Percentiles rank a stretch among this genome's conserved stretches.
phyloP scores from a whole-genome alignment of 2,797 vertebrate genomes.

The Molossus molossus region DNA sequence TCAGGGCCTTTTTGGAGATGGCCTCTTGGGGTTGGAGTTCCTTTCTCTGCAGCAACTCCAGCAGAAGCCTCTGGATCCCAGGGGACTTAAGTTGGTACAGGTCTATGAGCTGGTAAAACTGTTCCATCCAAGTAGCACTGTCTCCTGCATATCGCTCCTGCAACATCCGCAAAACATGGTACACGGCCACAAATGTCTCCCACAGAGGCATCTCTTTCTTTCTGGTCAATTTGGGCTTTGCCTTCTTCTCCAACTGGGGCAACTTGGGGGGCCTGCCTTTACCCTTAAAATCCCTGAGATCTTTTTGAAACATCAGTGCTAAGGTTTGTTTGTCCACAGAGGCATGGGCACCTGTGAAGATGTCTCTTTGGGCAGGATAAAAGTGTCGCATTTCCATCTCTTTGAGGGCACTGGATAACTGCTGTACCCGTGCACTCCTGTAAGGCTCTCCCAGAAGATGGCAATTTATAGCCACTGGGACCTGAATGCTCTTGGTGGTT shows the following conservation, averaged over 20 bases:
- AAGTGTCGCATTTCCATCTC: constrained; percentile 52
- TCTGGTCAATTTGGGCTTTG: not conserved
- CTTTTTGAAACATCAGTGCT: constrained; percentile 77
- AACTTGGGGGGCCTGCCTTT: constrained; percentile 50
- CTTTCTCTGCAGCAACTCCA: constrained; percentile 54
- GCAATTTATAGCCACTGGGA: constrained; percentile 58
- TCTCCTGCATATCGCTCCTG: constrained; percentile 64
- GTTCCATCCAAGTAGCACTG: constrained; percentile 66
- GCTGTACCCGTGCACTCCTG: not conserved
- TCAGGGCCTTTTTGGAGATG: not conserved
- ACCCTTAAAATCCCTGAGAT: constrained; percentile 64
- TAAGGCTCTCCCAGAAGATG: constrained; percentile 64
- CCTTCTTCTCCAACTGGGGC: constrained; percentile 61
- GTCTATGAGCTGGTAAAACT: constrained; percentile 60
- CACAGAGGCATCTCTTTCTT: constrained; percentile 60
- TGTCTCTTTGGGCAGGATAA: constrained; percentile 9
- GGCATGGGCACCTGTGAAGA: not conserved
- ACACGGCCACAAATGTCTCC: constrained; percentile 80
- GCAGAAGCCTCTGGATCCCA: constrained; percentile 43
- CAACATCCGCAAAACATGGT: constrained; percentile 74
- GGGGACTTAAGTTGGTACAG: constrained; percentile 70
- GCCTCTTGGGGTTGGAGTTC: not conserved
- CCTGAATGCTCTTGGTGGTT: constrained; percentile 26
- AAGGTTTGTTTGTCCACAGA: constrained; percentile 74
- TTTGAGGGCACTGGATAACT: constrained; percentile 15